Base-by-base conservation (phyloP, 2,888 invertebrate species). In the Drosophila macrospina region DNA sequence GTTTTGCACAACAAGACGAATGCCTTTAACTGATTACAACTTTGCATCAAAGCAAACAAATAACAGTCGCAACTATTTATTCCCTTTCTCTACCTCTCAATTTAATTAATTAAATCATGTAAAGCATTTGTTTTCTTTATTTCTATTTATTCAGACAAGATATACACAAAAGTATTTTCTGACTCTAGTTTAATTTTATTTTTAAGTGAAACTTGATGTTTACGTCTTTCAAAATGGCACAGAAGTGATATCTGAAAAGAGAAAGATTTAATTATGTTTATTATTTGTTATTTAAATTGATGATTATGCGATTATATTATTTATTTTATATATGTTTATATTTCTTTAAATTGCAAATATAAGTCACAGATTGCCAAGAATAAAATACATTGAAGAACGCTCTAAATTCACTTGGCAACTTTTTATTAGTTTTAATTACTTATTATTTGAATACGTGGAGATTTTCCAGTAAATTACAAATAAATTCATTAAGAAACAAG, bases 11-110 rank as follows among this genome's bases (percentile, higher is more conserved):
- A 87, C 80, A 90, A 90, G 90, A 91, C 88, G 88, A 90, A 90
- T 91, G 89, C 86, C 90, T 89, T 90, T 83, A 85, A 73, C 88
- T 90, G 89, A 90, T 91, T 90, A 90, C 90, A 90, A 82, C 82
- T 80, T 68, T 67, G 68, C 66, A 67, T 69, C 55, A 75, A 59
- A 44, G 39, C 13, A 32, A 41, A 36, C 36, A n/a, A n/a, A 55
- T 44, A 60, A 32, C 39, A 42, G 44, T 4, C 20, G 7, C 7
- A 28, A 1, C 10, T 5, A 2, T 8, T n/a, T n/a, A n/a, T n/a
- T n/a, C 32, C 39, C n/a, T 1, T 6, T 24, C 42, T 8, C 26
- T 37, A n/a, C 20, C 26, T 6, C 2, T 44, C 20, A 8, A 15
- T 30, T 45, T 10, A 42, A 78, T 60, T 61, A 73, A 69, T 78